Conservation (phyloP, 2,113 vertebrate species). For the Todiramphus saurophagus region DNA sequence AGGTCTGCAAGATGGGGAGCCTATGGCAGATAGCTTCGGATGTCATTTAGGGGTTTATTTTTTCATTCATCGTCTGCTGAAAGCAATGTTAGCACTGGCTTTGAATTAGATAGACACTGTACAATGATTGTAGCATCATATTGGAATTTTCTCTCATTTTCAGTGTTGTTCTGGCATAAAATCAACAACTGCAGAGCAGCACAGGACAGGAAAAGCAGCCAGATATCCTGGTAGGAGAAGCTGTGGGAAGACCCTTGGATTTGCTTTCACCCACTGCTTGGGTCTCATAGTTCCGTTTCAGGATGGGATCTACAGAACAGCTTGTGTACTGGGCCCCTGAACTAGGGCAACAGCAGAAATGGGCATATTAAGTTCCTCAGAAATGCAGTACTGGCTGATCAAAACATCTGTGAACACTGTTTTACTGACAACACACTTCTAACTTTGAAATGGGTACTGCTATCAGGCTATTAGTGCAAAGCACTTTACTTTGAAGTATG, state of each 20-base stretch:
- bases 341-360: not conserved
- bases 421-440: constrained; percentile 40
- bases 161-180: not conserved
- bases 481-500: constrained; percentile 50
- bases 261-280: not conserved
- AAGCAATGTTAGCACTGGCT: not conserved
- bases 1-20: not conserved
- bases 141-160: not conserved
- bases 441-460: constrained; percentile 10
- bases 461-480: constrained; percentile 36
- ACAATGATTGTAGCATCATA: not conserved
- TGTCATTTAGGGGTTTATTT: not conserved
- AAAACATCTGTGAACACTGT: constrained; percentile 35
- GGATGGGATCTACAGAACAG: not conserved
- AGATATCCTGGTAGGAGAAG: not conserved
- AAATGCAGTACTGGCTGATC: constrained; percentile 16
- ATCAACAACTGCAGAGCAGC: not conserved
- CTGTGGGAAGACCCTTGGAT: not conserved
- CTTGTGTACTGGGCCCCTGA: not conserved
- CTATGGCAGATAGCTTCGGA: not conserved
- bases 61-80: not conserved
- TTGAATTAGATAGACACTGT: not conserved
- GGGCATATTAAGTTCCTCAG: constrained; percentile 5
- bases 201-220: not conserved
- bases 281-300: not conserved